Evolutionary conservation across 2,797 vertebrate genomes (phyloP).

Genomic region (Thripadectes ignobilis): DNA sequence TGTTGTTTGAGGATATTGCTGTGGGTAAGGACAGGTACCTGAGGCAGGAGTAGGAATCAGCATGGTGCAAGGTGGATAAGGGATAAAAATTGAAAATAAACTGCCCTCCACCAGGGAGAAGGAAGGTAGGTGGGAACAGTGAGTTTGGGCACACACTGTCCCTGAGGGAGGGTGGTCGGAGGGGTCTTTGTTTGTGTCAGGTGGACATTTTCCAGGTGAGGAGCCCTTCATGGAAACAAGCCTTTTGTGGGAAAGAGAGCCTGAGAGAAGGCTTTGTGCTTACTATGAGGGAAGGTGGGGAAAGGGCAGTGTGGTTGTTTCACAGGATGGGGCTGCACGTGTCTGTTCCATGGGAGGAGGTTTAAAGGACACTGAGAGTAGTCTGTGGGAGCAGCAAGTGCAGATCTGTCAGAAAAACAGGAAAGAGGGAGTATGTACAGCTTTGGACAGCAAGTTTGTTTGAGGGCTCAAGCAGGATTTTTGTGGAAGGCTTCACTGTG

Average conservation of each 20-base stretch:
- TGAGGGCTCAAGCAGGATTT: background rate
- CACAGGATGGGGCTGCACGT: accelerated
- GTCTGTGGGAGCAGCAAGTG: background rate
- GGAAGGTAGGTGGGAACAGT: background rate
- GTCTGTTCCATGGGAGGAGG: accelerated
- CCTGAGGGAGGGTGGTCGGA: too few species aligned
- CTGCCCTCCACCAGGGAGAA: background rate
- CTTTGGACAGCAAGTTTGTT: background rate
- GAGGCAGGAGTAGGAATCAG: background rate
- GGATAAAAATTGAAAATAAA: background rate
- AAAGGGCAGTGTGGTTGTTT: background rate
- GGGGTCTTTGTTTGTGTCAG: background rate
- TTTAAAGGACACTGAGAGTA: background rate
- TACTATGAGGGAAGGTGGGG: accelerated
- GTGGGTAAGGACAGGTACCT: background rate
- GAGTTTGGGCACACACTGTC: accelerated
- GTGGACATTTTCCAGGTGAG: background rate
- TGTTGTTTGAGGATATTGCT: accelerated
- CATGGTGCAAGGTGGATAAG: background rate
- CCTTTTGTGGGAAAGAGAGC: background rate
- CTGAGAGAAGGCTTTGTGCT: background rate
- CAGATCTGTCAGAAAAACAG: too few species aligned
- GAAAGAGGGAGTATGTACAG: accelerated
- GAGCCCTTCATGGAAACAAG: background rate
- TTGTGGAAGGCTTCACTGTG: background rate